A percentile compares a stretch with the other conserved stretches of the same genome.
Evolutionary conservation across 2,113 vertebrate species (phyloP).

Genomic region (Hippolais icterina): DNA sequence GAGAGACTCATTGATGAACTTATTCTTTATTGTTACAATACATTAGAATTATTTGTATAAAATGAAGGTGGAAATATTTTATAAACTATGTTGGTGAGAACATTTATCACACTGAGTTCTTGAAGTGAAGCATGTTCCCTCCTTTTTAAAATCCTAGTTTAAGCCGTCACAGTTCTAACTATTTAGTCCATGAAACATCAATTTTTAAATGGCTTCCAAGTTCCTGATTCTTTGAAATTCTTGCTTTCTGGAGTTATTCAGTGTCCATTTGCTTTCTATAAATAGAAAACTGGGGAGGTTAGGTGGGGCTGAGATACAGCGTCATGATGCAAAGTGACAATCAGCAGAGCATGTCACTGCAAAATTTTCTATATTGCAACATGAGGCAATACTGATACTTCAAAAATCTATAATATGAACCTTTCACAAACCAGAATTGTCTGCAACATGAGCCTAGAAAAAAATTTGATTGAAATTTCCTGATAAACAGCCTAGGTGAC

Average conservation of each 20-base stretch:
- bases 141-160: not conserved
- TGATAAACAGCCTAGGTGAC: slow-evolving; percentile 19
- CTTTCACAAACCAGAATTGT: slow-evolving; percentile 15
- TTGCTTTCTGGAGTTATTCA: slow-evolving; percentile 38
- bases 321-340: slow-evolving; percentile 65
- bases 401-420: slow-evolving; percentile 65
- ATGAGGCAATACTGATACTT: slow-evolving; percentile 57
- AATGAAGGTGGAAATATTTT: not conserved
- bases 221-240: slow-evolving; percentile 49
- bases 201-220: slow-evolving; percentile 50
- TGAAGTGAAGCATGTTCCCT: not conserved
- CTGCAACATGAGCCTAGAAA: slow-evolving; percentile 28
- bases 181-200: slow-evolving; percentile 37
- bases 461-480: slow-evolving; percentile 59
- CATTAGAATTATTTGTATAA: not conserved
- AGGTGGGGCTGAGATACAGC: slow-evolving; percentile 42
- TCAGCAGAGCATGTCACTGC: slow-evolving; percentile 41
- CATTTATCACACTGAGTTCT: not conserved
- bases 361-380: slow-evolving; percentile 62
- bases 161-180: not conserved
- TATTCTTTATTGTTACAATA: not conserved
- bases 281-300: slow-evolving; percentile 2
- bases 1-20: not conserved
- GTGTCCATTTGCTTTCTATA: slow-evolving; percentile 45
- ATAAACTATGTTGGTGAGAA: not conserved